phyloP scores from a whole-genome alignment of 2,888 invertebrate species.

The Cremastinae sp. region DNA sequence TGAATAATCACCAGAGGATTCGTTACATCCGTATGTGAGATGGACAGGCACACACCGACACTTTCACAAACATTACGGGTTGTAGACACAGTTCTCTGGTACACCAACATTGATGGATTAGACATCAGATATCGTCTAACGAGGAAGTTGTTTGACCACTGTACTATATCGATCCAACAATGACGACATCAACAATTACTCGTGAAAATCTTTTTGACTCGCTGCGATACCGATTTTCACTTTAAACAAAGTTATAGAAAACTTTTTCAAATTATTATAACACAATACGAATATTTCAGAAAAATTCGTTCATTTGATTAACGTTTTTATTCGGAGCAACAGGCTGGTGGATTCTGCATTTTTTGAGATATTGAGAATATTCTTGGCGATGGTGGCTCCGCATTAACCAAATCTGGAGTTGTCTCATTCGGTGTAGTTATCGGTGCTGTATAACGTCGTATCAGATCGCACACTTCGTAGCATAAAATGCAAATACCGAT shows the following conservation, averaged over 20 bases:
- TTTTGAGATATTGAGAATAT: conserved; percentile 79
- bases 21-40: conserved; percentile 18
- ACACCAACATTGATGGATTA: no score
- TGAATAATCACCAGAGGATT: conserved; percentile 36
- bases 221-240: no score
- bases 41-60: conserved; percentile 21
- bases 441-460: conserved; percentile 77
- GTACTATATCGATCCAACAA: not conserved
- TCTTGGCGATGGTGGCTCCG: conserved; percentile 74
- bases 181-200: no score
- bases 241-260: no score
- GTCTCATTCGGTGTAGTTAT: conserved; percentile 66
- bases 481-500: conserved; percentile 86
- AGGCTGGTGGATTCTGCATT: conserved; percentile 67
- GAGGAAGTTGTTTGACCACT: conserved; percentile 9
- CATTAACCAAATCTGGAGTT: conserved; percentile 67
- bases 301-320: no score
- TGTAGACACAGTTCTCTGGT: conserved; percentile 3
- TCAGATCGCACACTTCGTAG: conserved; percentile 86
- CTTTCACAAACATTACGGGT: conserved; percentile 42
- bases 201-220: no score
- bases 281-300: no score
- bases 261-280: no score
- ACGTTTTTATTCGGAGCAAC: conserved; percentile 67
- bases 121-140: conserved; percentile 12